Percentiles rank a stretch among this genome's conserved stretches.
phyloP scores from a whole-genome alignment of 2,888 invertebrate genomes.

The Eupithecia inturbata region DNA sequence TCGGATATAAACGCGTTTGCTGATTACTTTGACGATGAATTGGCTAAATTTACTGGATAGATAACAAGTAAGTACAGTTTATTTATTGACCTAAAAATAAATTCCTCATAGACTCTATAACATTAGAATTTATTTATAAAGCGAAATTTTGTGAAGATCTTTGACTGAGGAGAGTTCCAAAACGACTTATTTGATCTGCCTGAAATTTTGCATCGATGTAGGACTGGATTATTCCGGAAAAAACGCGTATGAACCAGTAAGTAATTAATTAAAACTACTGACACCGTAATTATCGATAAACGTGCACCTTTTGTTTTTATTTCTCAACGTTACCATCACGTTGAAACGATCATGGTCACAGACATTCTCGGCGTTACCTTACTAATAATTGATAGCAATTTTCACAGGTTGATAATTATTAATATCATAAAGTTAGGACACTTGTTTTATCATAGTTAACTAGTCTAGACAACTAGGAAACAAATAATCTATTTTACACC shows the following conservation, averaged over 20 bases:
- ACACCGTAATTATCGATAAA: neutral
- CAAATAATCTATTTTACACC: too few species aligned
- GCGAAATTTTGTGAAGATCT: neutral
- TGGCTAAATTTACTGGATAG: slow-evolving; percentile 38
- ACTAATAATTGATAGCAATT: neutral
- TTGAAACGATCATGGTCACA: neutral
- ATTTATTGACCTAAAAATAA: neutral
- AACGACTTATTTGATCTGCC: neutral
- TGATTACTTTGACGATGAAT: slow-evolving; percentile 56
- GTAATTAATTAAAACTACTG: neutral
- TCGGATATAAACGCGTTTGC: slow-evolving; percentile 66
- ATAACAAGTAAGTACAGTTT: slow-evolving; percentile 26
- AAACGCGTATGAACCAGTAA: neutral
- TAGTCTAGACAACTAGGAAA: too few species aligned
- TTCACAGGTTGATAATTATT: neutral
- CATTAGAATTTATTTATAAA: too few species aligned
- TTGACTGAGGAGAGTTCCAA: too few species aligned
- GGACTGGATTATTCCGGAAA: neutral
- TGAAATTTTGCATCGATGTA: neutral
- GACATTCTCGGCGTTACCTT: neutral
- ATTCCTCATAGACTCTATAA: too few species aligned
- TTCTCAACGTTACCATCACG: neutral
- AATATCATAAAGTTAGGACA: neutral
- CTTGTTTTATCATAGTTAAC: too few species aligned
- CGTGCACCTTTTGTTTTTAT: neutral